Conservation (phyloP, 2,797 vertebrate genomes). For the Capromys pilorides region DNA sequence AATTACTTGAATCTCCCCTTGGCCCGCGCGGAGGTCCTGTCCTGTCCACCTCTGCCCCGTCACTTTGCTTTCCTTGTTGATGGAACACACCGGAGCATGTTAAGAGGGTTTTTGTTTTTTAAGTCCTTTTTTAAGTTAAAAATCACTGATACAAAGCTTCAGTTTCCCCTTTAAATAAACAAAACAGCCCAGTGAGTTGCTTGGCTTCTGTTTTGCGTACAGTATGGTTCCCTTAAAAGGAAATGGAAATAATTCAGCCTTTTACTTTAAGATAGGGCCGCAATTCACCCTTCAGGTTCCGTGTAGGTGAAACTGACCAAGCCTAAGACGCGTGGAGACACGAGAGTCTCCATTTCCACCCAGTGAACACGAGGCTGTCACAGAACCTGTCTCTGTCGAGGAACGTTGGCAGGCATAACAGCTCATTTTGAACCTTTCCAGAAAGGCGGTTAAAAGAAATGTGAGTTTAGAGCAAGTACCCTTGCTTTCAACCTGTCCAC, state of each 20-base stretch:
- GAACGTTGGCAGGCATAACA: not conserved
- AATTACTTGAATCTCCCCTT: constrained; percentile 80
- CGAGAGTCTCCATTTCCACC: not conserved
- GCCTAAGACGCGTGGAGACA: not conserved
- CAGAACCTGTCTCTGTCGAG: not conserved
- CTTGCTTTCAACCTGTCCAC: not conserved
- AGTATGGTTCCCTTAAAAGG: constrained; percentile 56
- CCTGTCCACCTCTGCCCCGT: constrained; percentile 56
- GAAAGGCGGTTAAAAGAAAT: not conserved
- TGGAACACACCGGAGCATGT: constrained; percentile 78
- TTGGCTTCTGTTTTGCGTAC: constrained; percentile 64
- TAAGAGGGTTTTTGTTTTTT: constrained; percentile 30
- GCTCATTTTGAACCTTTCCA: constrained; percentile 45
- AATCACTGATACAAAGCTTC: constrained; percentile 74
- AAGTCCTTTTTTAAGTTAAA: constrained; percentile 73
- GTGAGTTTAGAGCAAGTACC: not conserved
- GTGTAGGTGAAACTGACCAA: constrained; percentile 2
- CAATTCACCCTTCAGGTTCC: not conserved
- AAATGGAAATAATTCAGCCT: constrained; percentile 34
- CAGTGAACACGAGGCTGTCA: not conserved
- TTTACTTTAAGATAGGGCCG: constrained; percentile 23
- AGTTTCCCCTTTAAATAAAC: constrained; percentile 82
- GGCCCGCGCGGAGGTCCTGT: constrained; percentile 71
- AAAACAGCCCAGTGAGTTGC: constrained; percentile 69
- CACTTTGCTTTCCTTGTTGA: constrained; percentile 74